phyloP scores from a whole-genome alignment of 2,888 invertebrate species.

The Mellilla xanthometata region DNA sequence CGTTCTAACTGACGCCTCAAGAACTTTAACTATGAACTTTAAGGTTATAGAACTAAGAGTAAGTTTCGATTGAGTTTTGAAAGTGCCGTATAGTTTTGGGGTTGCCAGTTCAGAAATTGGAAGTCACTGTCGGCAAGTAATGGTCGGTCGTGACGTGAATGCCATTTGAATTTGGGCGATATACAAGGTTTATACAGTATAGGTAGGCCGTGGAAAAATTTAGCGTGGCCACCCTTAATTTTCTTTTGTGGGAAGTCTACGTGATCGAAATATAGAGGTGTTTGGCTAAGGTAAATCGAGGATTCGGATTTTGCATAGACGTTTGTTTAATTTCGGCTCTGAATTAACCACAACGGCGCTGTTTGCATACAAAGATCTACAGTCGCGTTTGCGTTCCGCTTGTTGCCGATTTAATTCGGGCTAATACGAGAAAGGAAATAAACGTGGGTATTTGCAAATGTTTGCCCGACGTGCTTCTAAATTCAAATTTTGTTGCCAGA shows the following conservation, averaged over 20 bases:
- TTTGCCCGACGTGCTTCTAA: slow-evolving; percentile 2
- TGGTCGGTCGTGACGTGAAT: slow-evolving; percentile 76
- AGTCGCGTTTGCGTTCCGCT: slow-evolving; percentile 6
- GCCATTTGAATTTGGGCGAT: slow-evolving; percentile 68
- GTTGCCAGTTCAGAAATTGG: slow-evolving; percentile 66
- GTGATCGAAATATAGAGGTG: slow-evolving; percentile 53
- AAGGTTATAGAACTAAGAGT: slow-evolving; percentile 18
- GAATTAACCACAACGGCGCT: slow-evolving; percentile 28
- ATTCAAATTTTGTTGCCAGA: no score
- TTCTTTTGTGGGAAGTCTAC: slow-evolving; percentile 58
- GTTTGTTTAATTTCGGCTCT: slow-evolving; percentile 28
- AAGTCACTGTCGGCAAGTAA: slow-evolving; percentile 81
- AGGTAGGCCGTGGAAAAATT: slow-evolving; percentile 50
- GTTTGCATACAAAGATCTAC: slow-evolving; percentile 28
- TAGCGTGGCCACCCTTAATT: slow-evolving; percentile 60
- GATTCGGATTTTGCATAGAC: slow-evolving; percentile 28
- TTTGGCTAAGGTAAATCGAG: slow-evolving; percentile 32
- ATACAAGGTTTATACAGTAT: slow-evolving; percentile 47
- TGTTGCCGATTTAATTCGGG: slow-evolving; percentile 5
- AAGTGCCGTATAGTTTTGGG: slow-evolving; percentile 43
- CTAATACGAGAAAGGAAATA: slow-evolving; percentile 3
- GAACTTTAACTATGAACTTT: slow-evolving; percentile 27
- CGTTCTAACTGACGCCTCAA: slow-evolving; percentile 24
- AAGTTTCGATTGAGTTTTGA: slow-evolving; percentile 25
- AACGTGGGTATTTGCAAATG: neutral